Evolutionary conservation across 2,888 invertebrate genomes (phyloP).

Genomic region (Sinhomidia bicolor): DNA sequence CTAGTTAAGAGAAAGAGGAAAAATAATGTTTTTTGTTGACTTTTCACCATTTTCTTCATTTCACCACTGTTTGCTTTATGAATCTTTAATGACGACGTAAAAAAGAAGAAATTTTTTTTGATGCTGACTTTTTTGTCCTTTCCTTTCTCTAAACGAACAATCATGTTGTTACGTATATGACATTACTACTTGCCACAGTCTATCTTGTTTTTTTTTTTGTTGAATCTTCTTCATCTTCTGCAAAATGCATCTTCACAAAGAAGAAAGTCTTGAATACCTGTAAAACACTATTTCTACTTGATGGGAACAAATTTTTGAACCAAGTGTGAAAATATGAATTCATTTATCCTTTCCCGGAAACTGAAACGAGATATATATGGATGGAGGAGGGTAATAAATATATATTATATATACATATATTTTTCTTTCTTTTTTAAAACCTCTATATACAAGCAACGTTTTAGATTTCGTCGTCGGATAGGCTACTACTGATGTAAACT

Average conservation of each 20-base stretch:
- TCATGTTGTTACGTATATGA: not conserved
- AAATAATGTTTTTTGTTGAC: not conserved
- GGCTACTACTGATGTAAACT: constrained; percentile 20
- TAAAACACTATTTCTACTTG: constrained; percentile 42
- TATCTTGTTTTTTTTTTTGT: constrained; percentile 37
- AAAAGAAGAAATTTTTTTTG: not conserved
- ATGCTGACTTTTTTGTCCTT: not conserved
- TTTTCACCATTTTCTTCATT: constrained; percentile 24
- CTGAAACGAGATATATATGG: constrained; percentile 22
- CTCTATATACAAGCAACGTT: constrained; percentile 7
- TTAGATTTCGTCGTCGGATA: constrained; percentile 31
- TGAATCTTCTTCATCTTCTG: constrained; percentile 23
- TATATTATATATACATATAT: constrained; percentile 18
- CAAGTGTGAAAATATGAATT: constrained; percentile 11
- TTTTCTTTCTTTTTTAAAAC: constrained; percentile 25
- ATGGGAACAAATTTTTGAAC: constrained; percentile 66
- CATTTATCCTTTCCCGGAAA: constrained; percentile 21
- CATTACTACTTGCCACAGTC: not conserved
- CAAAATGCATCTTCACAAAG: not conserved
- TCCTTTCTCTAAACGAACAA: not conserved
- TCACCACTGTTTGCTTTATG: constrained; percentile 19
- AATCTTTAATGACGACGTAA: constrained; percentile 38
- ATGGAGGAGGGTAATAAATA: not conserved
- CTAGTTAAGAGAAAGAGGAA: not conserved
- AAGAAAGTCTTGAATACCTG: constrained; percentile 38